Evolutionary conservation across 2,113 vertebrate species (phyloP).

Genomic region (Scopus umbretta): DNA sequence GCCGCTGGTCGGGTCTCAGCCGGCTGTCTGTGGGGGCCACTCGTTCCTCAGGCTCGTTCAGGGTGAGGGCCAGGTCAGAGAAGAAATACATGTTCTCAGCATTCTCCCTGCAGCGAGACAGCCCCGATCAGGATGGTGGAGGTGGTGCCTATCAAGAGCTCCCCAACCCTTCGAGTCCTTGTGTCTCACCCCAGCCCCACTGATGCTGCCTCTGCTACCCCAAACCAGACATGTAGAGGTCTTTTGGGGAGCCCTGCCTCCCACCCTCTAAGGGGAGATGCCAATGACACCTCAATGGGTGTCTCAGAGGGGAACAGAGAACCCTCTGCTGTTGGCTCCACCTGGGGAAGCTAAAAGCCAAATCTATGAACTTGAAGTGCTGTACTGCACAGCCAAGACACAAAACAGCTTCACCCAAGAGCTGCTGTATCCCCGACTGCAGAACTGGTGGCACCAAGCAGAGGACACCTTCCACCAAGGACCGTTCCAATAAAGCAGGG

Average conservation of each 20-base stretch:
- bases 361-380: accelerated
- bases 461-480: background rate
- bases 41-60: conserved; percentile 85
- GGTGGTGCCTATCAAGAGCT: background rate
- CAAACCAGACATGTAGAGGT: background rate
- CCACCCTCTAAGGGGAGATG: background rate
- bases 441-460: background rate
- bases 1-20: conserved; percentile 86
- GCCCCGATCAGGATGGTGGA: accelerated
- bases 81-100: conserved; percentile 96
- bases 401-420: background rate
- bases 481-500: background rate
- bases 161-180: background rate
- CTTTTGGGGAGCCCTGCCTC: background rate
- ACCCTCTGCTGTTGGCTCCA: background rate
- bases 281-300: accelerated
- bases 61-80: conserved; percentile 90
- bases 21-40: conserved; percentile 90
- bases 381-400: accelerated
- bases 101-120: conserved; percentile 75
- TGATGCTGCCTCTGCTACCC: background rate
- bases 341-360: background rate
- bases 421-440: background rate
- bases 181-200: background rate
- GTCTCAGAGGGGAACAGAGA: background rate